These are phyloP conservation scores for Centropristis striata DNA, from an alignment of 2,113 vertebrate species.

Conservation along the genomic window DNA sequence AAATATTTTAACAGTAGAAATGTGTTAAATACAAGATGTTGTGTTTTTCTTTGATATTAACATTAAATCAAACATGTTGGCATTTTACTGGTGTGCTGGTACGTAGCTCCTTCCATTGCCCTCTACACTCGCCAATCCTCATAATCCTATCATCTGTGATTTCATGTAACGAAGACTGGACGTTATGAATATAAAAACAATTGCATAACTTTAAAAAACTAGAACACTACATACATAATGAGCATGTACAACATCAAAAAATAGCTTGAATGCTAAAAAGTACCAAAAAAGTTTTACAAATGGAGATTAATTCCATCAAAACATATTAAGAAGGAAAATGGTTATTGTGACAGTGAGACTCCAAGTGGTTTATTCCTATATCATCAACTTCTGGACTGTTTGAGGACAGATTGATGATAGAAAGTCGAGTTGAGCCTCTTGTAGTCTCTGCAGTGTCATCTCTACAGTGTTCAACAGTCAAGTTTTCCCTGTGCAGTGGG, in stretches of 20 bases:
- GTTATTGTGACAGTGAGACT: not conserved
- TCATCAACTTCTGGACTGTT: not conserved
- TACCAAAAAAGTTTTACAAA: not conserved
- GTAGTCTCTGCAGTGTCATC: not conserved
- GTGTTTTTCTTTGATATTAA: too few species aligned
- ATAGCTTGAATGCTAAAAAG: not conserved
- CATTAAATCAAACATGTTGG: too few species aligned
- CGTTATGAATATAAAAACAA: too few species aligned
- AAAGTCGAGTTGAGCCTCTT: not conserved
- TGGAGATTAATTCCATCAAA: not conserved
- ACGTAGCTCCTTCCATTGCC: too few species aligned
- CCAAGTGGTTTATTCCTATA: too few species aligned
- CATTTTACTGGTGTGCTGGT: too few species aligned
- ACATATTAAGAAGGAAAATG: not conserved
- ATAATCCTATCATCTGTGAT: too few species aligned
- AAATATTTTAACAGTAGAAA: too few species aligned
- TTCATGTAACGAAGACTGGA: too few species aligned
- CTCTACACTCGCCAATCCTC: too few species aligned
- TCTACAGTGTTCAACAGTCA: not conserved
- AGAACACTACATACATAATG: not conserved
- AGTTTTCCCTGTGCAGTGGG: not conserved
- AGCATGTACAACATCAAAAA: not conserved
- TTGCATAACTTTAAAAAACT: not conserved
- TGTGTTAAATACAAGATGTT: too few species aligned
- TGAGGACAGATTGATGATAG: not conserved